These are phyloP conservation scores for Hermetia illucens DNA, from an alignment of 1,140 invertebrate species.

Conservation along the genomic window DNA sequence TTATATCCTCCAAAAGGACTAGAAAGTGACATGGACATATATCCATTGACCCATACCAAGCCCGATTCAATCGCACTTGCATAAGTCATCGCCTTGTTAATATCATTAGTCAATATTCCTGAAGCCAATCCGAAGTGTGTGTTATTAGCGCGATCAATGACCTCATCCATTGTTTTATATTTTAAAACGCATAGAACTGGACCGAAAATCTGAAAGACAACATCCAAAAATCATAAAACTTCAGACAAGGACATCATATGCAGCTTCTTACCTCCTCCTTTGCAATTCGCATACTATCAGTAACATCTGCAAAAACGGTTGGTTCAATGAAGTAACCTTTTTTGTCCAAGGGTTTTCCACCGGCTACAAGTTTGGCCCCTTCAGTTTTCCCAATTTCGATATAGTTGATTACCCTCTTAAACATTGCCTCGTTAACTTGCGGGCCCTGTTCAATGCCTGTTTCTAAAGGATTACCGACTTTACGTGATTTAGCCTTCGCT, in stretches of 20 bases:
- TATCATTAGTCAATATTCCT: conserved; percentile 67
- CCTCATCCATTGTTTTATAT: conserved; percentile 73
- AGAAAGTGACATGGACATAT: conserved; percentile 49
- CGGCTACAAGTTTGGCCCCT: conserved; percentile 55
- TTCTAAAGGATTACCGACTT: conserved; percentile 71
- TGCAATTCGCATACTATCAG: conserved; percentile 67
- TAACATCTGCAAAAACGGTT: conserved; percentile 67
- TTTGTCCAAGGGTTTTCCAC: conserved; percentile 46
- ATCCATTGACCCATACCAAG: conserved; percentile 77
- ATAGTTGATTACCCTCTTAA: conserved; percentile 50
- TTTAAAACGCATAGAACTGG: conserved; percentile 78
- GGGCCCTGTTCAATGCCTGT: conserved; percentile 57
- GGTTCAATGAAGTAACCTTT: conserved; percentile 67
- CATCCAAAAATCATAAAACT: too few relatives aligned
- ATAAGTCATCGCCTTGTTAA: conserved; percentile 59
- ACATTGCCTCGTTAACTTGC: conserved; percentile 54
- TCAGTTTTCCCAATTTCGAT: conserved; percentile 56
- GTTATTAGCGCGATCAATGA: conserved; percentile 69
- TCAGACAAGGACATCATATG: too few relatives aligned
- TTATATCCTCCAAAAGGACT: conserved; percentile 71
- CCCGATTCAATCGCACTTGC: conserved; percentile 62
- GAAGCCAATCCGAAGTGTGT: conserved; percentile 76
- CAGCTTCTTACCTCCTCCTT: too few relatives aligned
- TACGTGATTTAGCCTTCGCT: conserved; percentile 47
- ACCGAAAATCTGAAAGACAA: conserved; percentile 89